Evolutionary conservation across 2,113 vertebrate genomes (phyloP), one percentile per base, ranked within the genome.

Genomic region (Lycocorax pyrrhopterus): DNA sequence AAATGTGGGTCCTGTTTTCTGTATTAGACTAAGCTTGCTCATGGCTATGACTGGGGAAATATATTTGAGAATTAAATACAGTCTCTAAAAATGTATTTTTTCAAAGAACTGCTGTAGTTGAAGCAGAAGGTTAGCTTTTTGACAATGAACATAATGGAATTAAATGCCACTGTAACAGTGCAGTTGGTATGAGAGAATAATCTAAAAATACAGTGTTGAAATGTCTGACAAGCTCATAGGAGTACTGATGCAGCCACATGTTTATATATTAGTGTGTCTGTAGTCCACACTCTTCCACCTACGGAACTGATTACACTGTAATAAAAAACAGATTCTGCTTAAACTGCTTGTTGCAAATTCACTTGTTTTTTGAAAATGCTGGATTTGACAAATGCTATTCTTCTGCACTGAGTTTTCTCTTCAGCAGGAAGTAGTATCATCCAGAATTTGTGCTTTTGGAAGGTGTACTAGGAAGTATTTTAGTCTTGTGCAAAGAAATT

Each of bases 201-300:
- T 89, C 86, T 96, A 96, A 97, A 95, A 94, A 95, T 94, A 94
- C 11, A 56, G 29, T 32, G 47, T 32, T 89, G 86, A 85, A 96
- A 94, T 81, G 29, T 74, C 69, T 89, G 92, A 67, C 93, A 83
- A 78, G 69, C 88, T 90, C 80, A 68, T 2, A 86, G 68, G 79
- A 96, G 76, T 44, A 46, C 41, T 6, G 2, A 37, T 91, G 59
- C 75, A 84, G 87, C 88, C 52, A 77, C n/a, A 5, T 86, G 75
- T 75, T 86, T 68, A 30, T 88, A 2, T 71, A 56, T 84, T 44
- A 47, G n/a, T 46, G 12, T 71, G 32, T 72, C n/a, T 89, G 83
- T 41, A 92, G 64, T 78, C 55, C 83, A 49, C 69, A 10, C 53
- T 81, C 63, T 23, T 77, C 89, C 27, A 84, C 72, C 86, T 84